These are phyloP conservation scores for Malurus leucopterus DNA, from an alignment of 2,797 vertebrate genomes.

Conservation along the genomic window DNA sequence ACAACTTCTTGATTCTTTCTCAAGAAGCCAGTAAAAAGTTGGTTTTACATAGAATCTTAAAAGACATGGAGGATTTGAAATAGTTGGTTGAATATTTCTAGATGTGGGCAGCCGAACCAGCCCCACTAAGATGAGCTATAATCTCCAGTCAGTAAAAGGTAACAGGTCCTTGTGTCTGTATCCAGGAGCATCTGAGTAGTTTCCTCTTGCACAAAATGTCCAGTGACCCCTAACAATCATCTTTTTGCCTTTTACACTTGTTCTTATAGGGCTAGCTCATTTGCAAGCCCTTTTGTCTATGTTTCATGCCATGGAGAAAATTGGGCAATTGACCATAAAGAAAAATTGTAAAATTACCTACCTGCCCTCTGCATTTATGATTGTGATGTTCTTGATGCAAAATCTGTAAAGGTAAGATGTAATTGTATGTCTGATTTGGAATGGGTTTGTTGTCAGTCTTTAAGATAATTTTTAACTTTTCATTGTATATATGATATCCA, in stretches of 20 bases:
- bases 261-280: conserved; percentile 29
- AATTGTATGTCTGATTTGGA: not conserved
- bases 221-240: not conserved
- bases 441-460: not conserved
- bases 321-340: not conserved
- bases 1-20: not conserved
- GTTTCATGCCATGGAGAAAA: not conserved
- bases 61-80: not conserved
- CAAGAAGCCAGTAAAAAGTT: not conserved
- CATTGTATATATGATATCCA: not conserved
- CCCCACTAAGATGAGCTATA: not conserved
- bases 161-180: not conserved
- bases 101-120: not conserved
- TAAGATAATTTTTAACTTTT: not conserved
- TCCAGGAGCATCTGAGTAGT: not conserved
- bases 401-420: not conserved
- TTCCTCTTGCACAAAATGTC: not conserved
- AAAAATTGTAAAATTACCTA: not conserved
- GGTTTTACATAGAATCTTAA: not conserved
- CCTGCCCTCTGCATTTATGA: not conserved
- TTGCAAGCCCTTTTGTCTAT: not conserved
- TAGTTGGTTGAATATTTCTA: not conserved
- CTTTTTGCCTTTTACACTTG: conserved; percentile 47
- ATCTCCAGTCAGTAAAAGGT: not conserved
- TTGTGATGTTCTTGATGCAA: not conserved